Percentiles rank a stretch among this genome's conserved stretches.
Evolutionary conservation across 2,797 vertebrate species (phyloP).

Genomic region (Phyllotis vaccarum): DNA sequence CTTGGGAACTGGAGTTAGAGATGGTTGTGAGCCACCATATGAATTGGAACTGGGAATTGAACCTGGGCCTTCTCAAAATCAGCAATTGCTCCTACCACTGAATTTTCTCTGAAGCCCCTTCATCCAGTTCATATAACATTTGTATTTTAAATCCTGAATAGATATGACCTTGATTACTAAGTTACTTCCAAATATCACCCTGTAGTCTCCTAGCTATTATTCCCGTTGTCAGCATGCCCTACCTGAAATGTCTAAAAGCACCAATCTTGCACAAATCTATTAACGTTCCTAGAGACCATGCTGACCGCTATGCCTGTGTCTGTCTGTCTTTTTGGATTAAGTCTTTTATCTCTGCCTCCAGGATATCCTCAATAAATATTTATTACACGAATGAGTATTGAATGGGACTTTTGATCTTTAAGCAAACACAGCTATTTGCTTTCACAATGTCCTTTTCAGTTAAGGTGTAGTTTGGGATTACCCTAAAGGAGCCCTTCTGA

Average conservation of each 20-base stretch:
- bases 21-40: not conserved
- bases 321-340: conserved; percentile 36
- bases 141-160: not conserved
- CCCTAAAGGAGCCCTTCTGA: not conserved
- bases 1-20: not conserved
- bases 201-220: not conserved
- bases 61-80: not conserved
- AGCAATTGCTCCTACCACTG: not conserved
- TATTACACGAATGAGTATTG: conserved; percentile 32
- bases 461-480: not conserved
- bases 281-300: not conserved
- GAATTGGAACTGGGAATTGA: not conserved
- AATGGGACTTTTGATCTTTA: conserved; percentile 39
- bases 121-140: not conserved
- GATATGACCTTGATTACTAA: not conserved
- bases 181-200: not conserved
- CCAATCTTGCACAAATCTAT: not conserved
- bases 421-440: conserved; percentile 59
- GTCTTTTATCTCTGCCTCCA: conserved; percentile 56
- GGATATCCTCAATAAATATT: conserved; percentile 64
- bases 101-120: too few relatives aligned
- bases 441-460: conserved; percentile 51
- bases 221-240: not conserved
- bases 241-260: not conserved
- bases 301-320: conserved; percentile 21